phyloP scores from a whole-genome alignment of 2,797 vertebrate species.

The Gephyroberyx darwinii region DNA sequence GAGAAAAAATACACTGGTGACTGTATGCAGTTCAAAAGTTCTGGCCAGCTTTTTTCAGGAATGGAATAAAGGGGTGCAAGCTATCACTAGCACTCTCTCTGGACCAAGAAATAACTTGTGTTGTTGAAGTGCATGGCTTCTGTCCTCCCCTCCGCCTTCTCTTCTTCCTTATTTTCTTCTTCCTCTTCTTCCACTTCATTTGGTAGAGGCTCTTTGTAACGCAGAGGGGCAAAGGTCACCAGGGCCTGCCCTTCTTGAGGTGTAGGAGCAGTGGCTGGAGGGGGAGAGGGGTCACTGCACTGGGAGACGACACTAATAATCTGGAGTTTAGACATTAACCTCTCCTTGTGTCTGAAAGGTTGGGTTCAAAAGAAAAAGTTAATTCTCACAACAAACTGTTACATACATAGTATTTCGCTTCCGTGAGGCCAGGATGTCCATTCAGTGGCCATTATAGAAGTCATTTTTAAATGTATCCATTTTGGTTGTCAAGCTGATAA shows the following conservation, averaged over 20 bases:
- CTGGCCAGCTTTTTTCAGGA: not conserved
- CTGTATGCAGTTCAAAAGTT: not conserved
- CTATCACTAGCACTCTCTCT: constrained; percentile 12
- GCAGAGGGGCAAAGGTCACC: constrained; percentile 41
- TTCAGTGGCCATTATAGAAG: not conserved
- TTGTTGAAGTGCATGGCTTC: constrained; percentile 76
- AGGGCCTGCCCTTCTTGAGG: constrained; percentile 63
- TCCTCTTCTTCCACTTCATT: constrained; percentile 33
- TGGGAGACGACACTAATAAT: constrained; percentile 31
- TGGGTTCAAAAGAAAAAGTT: not conserved
- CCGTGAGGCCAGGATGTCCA: not conserved
- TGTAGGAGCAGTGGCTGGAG: constrained; percentile 3
- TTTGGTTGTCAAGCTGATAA: too few species aligned
- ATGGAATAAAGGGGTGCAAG: not conserved
- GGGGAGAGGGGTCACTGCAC: constrained; percentile 13
- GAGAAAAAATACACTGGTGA: not conserved
- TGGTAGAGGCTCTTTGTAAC: constrained; percentile 1
- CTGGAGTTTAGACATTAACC: constrained; percentile 62
- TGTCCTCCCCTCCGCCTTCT: constrained; percentile 3
- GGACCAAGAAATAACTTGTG: constrained; percentile 77
- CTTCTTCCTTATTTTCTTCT: constrained; percentile 47
- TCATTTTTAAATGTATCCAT: too few species aligned
- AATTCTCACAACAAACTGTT: not conserved
- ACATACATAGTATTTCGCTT: not conserved
- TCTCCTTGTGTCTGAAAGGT: constrained; percentile 65